Evolutionary conservation across 2,113 vertebrate species (phyloP).

Genomic region (Nothocercus julius): DNA sequence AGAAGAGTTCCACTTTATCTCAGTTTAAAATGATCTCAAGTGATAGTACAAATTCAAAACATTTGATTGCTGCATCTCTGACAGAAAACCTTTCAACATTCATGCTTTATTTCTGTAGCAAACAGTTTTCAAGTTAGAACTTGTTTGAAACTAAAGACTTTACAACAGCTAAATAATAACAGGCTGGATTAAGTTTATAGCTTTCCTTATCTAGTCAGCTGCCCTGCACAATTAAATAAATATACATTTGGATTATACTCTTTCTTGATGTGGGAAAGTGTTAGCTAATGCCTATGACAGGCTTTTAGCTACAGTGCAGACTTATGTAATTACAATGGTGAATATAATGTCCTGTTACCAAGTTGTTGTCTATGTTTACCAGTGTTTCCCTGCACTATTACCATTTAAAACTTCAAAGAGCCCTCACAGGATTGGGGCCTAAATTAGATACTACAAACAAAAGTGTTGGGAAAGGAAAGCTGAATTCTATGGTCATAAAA

Average conservation of each 20-base stretch:
- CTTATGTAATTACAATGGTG: conserved; percentile 1
- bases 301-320: conserved; percentile 27
- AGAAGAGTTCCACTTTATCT: neutral
- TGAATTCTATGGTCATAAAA: conserved; percentile 20
- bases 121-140: conserved; percentile 54
- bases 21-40: neutral
- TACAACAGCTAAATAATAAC: conserved; percentile 56
- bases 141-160: conserved; percentile 28
- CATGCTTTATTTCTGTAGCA: neutral
- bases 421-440: neutral
- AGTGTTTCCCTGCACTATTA: conserved; percentile 17
- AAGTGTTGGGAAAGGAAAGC: conserved; percentile 34
- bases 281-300: conserved; percentile 40
- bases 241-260: conserved; percentile 19
- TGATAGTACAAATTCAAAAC: neutral
- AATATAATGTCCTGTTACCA: conserved; percentile 40
- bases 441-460: conserved; percentile 61
- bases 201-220: conserved; percentile 71
- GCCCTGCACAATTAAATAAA: conserved; percentile 68
- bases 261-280: conserved; percentile 57
- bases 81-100: neutral
- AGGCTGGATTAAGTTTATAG: conserved; percentile 59
- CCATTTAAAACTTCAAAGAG: conserved; percentile 62
- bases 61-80: neutral
- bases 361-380: conserved; percentile 15